Conservation (phyloP, 53 echinoderm and acorn worm species). For the Henricia sp. region DNA sequence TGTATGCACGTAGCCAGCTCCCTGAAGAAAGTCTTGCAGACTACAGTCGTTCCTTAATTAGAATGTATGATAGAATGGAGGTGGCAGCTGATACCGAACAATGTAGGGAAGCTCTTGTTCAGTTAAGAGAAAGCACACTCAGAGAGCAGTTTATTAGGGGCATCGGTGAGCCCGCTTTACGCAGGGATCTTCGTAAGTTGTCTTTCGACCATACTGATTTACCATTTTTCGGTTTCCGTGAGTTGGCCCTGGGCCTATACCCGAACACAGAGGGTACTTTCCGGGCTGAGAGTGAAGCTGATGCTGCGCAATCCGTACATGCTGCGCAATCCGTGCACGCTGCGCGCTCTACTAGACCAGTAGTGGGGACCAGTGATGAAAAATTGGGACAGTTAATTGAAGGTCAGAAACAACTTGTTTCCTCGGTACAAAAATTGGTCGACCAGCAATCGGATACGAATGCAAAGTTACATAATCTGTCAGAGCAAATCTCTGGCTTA, state of each 20-base stretch:
- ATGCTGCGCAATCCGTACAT: not conserved
- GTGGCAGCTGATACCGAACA: not conserved
- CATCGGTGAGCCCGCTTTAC: not conserved
- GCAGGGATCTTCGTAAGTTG: not conserved
- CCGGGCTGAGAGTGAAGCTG: not conserved
- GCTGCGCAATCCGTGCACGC: no score
- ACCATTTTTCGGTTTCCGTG: not conserved
- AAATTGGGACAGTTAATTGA: no score
- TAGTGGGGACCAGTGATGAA: no score
- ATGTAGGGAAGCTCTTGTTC: not conserved
- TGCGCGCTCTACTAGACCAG: no score
- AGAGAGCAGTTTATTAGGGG: not conserved
- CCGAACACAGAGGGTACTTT: not conserved
- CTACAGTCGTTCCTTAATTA: not conserved
- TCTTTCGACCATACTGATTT: not conserved
- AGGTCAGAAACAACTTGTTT: no score
- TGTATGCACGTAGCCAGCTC: conserved; percentile 19
- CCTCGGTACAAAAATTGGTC: no score
- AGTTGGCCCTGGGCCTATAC: conserved; percentile 1
- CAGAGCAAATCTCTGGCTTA: no score
- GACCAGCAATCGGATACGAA: no score
- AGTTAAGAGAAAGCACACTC: conserved; percentile 14
- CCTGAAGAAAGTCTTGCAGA: conserved; percentile 5
- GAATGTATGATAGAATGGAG: conserved; percentile 20
- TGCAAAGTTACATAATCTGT: no score